These are phyloP conservation scores for Ceuthmochares aereus DNA, from an alignment of 2,113 vertebrate genomes.

Conservation along the genomic window DNA sequence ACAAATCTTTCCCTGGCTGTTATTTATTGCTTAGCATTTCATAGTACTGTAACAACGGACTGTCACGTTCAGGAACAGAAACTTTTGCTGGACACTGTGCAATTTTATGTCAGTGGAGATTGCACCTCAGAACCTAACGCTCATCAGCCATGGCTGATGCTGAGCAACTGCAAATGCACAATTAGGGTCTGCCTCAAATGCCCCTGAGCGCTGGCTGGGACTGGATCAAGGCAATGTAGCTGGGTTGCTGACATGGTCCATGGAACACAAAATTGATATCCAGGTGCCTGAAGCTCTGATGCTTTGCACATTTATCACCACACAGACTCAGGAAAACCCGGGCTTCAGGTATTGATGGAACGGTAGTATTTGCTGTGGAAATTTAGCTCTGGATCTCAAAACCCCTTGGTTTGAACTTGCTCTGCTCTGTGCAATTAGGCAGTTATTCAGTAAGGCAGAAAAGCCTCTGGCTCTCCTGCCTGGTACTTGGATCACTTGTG, in stretches of 20 bases:
- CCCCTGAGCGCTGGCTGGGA: no score
- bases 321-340: no score
- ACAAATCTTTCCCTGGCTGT: background rate
- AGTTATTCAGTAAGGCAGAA: no score
- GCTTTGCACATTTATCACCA: accelerated
- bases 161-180: no score
- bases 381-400: background rate
- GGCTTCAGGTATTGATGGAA: accelerated
- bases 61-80: no score
- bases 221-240: no score
- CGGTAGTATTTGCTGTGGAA: background rate
- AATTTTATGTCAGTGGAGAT: no score
- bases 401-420: accelerated
- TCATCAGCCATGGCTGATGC: no score
- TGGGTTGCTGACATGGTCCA: background rate
- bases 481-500: background rate
- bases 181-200: no score
- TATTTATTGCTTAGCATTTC: accelerated
- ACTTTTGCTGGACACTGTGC: no score
- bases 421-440: no score
- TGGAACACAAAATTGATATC: accelerated
- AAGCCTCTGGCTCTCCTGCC: background rate
- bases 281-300: background rate
- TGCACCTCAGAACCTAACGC: no score
- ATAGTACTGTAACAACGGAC: accelerated